Evolutionary conservation across 2,113 vertebrate species (phyloP).

Genomic region (Vidua macroura): DNA sequence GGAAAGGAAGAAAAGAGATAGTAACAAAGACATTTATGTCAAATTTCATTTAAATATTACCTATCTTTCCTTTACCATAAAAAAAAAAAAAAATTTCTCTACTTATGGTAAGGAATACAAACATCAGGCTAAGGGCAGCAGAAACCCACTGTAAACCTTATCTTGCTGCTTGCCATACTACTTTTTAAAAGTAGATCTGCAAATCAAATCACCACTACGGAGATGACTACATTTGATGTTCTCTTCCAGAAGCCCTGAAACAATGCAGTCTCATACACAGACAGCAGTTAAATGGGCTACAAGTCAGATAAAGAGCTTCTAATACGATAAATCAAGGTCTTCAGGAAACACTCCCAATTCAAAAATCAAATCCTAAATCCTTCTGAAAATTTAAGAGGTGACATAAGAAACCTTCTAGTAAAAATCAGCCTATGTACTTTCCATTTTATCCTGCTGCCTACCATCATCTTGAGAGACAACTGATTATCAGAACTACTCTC

Average conservation of each 20-base stretch:
- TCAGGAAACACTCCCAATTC: background rate
- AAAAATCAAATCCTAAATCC: background rate
- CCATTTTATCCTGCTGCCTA: background rate
- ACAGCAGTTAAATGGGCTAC: background rate
- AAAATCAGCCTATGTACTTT: background rate
- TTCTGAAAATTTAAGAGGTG: background rate
- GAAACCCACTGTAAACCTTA: background rate
- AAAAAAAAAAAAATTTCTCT: background rate
- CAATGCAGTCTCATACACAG: background rate
- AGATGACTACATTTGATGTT: rapidly evolving
- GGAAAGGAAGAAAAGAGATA: background rate
- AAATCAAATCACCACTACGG: background rate
- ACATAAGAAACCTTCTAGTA: background rate
- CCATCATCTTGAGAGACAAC: background rate
- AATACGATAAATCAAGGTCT: background rate
- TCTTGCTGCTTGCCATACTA: background rate
- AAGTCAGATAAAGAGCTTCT: background rate
- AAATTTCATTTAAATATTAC: background rate
- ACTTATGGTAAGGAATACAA: background rate
- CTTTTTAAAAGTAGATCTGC: background rate
- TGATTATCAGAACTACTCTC: background rate
- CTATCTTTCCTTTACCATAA: background rate
- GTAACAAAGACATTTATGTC: no score
- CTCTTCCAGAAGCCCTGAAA: background rate
- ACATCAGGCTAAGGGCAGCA: background rate